These are phyloP conservation scores for Rynchops niger DNA, from an alignment of 2,113 vertebrate species.

Conservation along the genomic window DNA sequence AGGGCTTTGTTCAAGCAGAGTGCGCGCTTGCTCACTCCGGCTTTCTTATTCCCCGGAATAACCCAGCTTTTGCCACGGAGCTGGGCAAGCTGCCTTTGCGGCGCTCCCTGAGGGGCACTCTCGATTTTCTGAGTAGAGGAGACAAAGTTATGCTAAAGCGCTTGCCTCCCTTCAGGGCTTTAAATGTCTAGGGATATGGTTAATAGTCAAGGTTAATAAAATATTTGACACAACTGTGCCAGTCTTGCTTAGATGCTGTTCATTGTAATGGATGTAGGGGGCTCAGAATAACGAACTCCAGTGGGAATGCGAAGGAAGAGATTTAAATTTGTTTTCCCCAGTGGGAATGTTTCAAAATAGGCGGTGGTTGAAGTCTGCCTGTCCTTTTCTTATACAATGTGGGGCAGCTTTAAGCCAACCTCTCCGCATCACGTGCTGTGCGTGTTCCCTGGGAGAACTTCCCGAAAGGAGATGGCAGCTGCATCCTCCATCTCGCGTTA, in stretches of 20 bases:
- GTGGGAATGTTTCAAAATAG: neutral
- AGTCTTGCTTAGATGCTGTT: neutral
- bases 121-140: neutral
- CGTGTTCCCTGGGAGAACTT: neutral
- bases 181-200: neutral
- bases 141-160: neutral
- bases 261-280: neutral
- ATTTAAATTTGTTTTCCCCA: neutral
- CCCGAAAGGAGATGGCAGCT: neutral
- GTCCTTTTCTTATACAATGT: rapidly evolving
- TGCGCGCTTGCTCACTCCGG: neutral
- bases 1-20: neutral
- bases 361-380: rapidly evolving
- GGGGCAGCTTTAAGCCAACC: neutral
- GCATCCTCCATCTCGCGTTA: neutral
- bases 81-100: neutral
- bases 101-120: neutral
- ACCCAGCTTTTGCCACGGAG: neutral
- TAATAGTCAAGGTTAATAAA: constrained; percentile 1
- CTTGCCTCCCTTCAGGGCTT: neutral
- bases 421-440: rapidly evolving
- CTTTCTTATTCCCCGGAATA: neutral
- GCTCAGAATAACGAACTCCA: neutral
- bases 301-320: neutral
- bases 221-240: neutral